Conservation (phyloP, 35 echinoderm and acorn worm species). For the Strongylocentrotus purpuratus region DNA sequence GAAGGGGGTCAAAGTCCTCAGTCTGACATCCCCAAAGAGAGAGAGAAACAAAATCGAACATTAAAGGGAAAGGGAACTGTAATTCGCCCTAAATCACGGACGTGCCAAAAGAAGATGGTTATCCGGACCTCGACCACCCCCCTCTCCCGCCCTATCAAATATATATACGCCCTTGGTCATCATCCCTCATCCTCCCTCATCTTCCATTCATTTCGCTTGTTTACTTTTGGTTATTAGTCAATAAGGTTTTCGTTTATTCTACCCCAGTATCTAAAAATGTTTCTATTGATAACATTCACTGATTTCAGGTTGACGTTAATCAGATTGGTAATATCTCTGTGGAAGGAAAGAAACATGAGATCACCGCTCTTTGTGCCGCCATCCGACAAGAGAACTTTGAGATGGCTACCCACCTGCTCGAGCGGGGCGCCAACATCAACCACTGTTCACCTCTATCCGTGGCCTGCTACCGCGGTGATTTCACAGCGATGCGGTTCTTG, state of each 20-base stretch:
- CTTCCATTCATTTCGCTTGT: background rate
- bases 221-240: background rate
- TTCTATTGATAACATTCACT: background rate
- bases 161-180: too few relatives aligned
- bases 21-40: too few relatives aligned
- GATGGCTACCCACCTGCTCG: background rate
- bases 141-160: too few relatives aligned
- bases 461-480: background rate
- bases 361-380: slow-evolving; percentile 38
- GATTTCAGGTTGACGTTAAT: background rate
- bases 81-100: too few relatives aligned
- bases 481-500: background rate
- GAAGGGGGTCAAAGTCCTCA: too few relatives aligned
- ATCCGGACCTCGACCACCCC: too few relatives aligned
- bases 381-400: background rate
- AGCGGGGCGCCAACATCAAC: background rate
- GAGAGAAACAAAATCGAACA: too few relatives aligned
- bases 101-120: too few relatives aligned
- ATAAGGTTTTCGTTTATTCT: background rate
- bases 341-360: background rate
- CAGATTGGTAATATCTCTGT: background rate
- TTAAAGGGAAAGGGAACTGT: too few relatives aligned
- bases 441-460: background rate
- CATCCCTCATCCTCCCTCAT: background rate
- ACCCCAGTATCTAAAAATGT: background rate